These are phyloP conservation scores for Stenurella melanura DNA, from an alignment of 2,888 invertebrate genomes.

Conservation along the genomic window DNA sequence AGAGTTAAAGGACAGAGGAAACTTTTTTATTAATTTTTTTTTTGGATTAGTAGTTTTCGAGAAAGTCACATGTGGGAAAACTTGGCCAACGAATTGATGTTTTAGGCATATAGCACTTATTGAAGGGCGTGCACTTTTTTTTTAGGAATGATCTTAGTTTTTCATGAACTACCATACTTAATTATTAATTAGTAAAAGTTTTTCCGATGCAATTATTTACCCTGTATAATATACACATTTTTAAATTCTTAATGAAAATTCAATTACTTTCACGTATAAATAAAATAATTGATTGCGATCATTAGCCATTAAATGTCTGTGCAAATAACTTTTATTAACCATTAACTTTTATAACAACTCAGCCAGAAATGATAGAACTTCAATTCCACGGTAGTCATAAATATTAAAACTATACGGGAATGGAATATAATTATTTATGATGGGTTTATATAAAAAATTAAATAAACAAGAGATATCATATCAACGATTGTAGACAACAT, in stretches of 20 bases:
- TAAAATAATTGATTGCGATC: background rate
- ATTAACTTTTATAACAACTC: background rate
- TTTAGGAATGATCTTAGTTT: too few species aligned
- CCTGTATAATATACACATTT: too few species aligned
- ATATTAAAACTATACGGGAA: conserved; percentile 3
- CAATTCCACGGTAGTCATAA: background rate
- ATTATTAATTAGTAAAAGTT: too few species aligned
- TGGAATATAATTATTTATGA: conserved; percentile 23
- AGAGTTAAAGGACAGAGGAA: too few species aligned
- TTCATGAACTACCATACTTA: too few species aligned
- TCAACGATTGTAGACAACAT: conserved; percentile 25
- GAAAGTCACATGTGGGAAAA: too few species aligned
- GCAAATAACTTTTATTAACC: background rate
- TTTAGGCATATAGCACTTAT: too few species aligned
- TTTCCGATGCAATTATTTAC: too few species aligned
- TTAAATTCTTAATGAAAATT: background rate
- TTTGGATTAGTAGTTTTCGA: too few species aligned
- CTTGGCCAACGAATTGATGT: too few species aligned
- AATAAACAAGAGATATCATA: conserved; percentile 26
- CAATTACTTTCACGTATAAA: background rate
- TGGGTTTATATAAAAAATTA: conserved; percentile 25
- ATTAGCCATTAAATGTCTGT: background rate
- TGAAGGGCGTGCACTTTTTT: too few species aligned
- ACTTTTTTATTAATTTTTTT: too few species aligned
- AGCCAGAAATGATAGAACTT: background rate